Percentiles rank a stretch among this genome's conserved stretches.
Evolutionary conservation across 1,140 invertebrate species (phyloP).

Genomic region (Anastatus disparis): DNA sequence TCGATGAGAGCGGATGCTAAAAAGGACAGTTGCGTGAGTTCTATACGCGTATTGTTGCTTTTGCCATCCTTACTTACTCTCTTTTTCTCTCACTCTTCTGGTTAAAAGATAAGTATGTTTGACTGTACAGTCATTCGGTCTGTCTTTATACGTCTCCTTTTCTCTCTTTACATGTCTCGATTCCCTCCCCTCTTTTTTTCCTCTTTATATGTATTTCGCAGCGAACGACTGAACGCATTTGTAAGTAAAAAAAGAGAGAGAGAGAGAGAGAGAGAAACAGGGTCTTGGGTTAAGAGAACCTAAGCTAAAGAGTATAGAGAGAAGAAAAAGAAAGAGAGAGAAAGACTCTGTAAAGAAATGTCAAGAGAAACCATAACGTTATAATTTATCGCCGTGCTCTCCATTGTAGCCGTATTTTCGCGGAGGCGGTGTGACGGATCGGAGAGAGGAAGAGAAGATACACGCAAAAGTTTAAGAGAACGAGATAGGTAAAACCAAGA

Average conservation of each 20-base stretch:
- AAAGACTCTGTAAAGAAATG: constrained; percentile 56
- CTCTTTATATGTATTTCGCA: not conserved
- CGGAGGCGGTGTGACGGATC: constrained; percentile 64
- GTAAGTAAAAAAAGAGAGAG: constrained; percentile 52
- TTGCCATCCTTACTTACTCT: not conserved
- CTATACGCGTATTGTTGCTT: constrained; percentile 55
- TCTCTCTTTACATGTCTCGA: no score
- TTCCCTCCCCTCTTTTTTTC: not conserved
- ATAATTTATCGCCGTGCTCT: constrained; percentile 64
- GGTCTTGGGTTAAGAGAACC: no score
- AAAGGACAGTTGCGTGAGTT: constrained; percentile 64
- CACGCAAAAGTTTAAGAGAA: not conserved
- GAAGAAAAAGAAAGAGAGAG: no score
- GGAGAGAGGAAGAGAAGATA: constrained; percentile 48
- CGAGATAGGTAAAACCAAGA: not conserved
- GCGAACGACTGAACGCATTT: constrained; percentile 35
- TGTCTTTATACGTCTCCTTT: constrained; percentile 1
- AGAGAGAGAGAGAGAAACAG: no score
- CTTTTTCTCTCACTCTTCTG: constrained; percentile 12
- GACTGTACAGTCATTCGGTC: not conserved
- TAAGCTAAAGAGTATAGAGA: no score
- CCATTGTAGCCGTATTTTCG: constrained; percentile 59
- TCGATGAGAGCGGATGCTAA: constrained; percentile 67
- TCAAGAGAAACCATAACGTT: constrained; percentile 65
- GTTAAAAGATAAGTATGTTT: constrained; percentile 50